Percentiles rank a stretch among this genome's conserved stretches.
Conservation (phyloP, 2,113 vertebrate genomes). For the Felis chaus region DNA sequence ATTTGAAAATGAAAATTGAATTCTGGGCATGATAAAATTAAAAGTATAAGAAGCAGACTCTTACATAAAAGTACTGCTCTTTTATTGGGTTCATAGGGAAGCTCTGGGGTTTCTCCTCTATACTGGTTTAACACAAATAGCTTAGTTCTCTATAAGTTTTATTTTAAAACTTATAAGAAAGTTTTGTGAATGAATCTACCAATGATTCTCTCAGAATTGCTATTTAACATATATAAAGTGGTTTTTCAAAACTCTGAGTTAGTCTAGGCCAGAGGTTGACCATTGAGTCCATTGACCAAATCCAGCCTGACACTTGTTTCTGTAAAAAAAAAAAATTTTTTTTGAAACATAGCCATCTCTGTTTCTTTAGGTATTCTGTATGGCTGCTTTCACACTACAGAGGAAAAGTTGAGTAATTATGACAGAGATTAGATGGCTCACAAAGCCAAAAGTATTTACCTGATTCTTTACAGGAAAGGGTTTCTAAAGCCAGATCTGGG, state of each 20-base stretch:
- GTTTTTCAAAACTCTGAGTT: neutral
- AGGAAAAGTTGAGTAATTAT: neutral
- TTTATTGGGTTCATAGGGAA: neutral
- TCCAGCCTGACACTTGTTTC: neutral
- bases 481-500: neutral
- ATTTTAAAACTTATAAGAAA: neutral
- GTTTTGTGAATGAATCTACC: neutral
- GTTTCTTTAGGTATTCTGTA: neutral
- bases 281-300: neutral
- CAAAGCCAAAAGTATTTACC: neutral
- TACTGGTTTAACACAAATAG: neutral
- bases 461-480: neutral
- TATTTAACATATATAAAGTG: neutral
- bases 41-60: neutral
- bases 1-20: neutral
- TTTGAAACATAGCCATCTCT: neutral
- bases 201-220: neutral
- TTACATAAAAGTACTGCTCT: neutral
- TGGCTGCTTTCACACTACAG: neutral
- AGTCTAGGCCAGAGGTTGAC: neutral
- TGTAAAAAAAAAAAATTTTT: constrained; percentile 5
- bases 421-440: neutral
- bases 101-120: neutral
- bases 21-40: neutral
- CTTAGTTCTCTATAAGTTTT: neutral